Base-by-base conservation (phyloP, 2,888 invertebrate species). In the Leptodirus hochenwartii region DNA sequence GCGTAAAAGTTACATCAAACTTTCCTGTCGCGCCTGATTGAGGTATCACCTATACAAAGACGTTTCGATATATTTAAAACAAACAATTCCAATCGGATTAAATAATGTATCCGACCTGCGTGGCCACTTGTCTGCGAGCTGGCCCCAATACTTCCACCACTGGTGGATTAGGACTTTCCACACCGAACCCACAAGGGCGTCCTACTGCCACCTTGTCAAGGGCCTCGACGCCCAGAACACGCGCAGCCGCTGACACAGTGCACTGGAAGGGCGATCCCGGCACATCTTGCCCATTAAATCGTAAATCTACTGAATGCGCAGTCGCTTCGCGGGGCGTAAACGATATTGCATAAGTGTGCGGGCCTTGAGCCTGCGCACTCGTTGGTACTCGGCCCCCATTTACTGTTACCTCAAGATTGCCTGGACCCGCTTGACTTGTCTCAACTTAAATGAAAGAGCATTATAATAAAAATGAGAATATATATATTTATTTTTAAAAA, bases 321-420 rank as follows among this genome's bases (percentile, higher is more conserved):
- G 82, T 72, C 0, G 88, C 75, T 48, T 90, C 87, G 24, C 88
- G 69, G 0, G 96, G 96, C 5, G 91, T 85, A 56, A 98, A 98
- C 17, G 93, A 91, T 43, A 96, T 95, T 15, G 90, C 88, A 53
- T 93, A 95, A 0, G 84, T 85, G 49, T 91, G 88, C 15, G 91
- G 88, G 16, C 95, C 95, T 50, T 93, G 88, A 1, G 90, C 90
- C 49, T 93, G 90, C 8, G 93, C 93, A 14, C 88, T 88, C 1
- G 93, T 93, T 0, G 95, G 91, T 17, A 96, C 93, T 36, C 90
- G 70, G 0, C 96, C 96, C 5, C 93, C 91, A 49, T 98, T 96
- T 15, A 98, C 95, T 0, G 93, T 91, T 34, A 98, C 96, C 56
- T 98, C 96, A 24, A 98, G 62, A 56, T 98, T 96, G 13, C 98